Evolutionary conservation across 2,888 invertebrate genomes (phyloP).

Genomic region (Phaedon cochleariae): DNA sequence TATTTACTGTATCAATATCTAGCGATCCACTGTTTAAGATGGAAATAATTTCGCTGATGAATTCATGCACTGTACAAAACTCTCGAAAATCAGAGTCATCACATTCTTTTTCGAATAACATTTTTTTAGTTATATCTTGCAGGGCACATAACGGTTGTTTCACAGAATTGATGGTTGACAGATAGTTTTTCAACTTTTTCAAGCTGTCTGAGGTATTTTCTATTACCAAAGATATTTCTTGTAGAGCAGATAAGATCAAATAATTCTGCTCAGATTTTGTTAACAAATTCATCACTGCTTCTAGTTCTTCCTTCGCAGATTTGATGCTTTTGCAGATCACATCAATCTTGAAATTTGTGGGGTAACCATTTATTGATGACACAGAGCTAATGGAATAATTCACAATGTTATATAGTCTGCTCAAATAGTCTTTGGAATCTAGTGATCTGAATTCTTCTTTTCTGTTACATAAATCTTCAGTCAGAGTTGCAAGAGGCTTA

Average conservation of each 20-base stretch:
- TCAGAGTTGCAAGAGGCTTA: background rate
- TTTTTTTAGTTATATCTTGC: conserved; percentile 29
- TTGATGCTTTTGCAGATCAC: background rate
- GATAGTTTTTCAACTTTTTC: background rate
- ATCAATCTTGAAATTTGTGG: background rate
- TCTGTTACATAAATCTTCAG: background rate
- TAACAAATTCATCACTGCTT: background rate
- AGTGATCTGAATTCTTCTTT: background rate
- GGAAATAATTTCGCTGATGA: conserved; percentile 33
- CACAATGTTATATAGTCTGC: background rate
- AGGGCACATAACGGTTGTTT: conserved; percentile 34
- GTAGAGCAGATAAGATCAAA: background rate
- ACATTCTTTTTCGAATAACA: conserved; percentile 13
- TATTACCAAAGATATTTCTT: background rate
- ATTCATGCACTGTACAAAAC: conserved; percentile 32
- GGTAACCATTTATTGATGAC: background rate
- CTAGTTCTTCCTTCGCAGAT: background rate
- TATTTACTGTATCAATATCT: conserved; percentile 15
- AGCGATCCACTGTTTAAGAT: conserved; percentile 33
- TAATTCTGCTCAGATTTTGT: background rate
- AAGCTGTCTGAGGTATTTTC: conserved; percentile 1
- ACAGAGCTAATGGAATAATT: background rate
- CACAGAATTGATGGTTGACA: conserved; percentile 1
- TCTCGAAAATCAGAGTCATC: conserved; percentile 19
- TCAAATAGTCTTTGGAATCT: background rate